phyloP scores from a whole-genome alignment of 1,140 invertebrate genomes.

The Drosophila aff. region DNA sequence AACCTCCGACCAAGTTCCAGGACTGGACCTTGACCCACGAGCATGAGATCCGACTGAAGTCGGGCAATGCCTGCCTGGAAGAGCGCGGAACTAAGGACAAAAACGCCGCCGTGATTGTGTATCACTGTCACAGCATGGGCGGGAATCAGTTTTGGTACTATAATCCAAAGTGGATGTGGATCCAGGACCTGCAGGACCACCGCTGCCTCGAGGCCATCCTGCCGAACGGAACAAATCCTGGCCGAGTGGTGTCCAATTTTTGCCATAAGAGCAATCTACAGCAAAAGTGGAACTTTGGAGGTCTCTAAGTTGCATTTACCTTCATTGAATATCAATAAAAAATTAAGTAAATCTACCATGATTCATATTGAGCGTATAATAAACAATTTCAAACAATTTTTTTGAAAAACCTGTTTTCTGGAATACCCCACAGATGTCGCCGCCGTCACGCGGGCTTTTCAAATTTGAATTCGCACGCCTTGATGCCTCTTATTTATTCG shows the following conservation, averaged over 20 bases:
- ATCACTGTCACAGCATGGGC: slow-evolving; percentile 89
- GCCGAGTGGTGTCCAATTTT: background rate
- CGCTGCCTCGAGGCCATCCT: slow-evolving; percentile 78
- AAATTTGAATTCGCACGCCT: too few species aligned
- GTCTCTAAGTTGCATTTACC: background rate
- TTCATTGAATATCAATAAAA: background rate
- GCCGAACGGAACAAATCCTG: background rate
- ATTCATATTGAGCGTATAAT: background rate
- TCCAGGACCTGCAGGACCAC: too few species aligned
- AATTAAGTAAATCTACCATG: background rate
- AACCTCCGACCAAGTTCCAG: slow-evolving; percentile 58
- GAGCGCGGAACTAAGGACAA: slow-evolving; percentile 87
- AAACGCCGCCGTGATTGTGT: slow-evolving; percentile 89
- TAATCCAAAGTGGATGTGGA: slow-evolving; percentile 88
- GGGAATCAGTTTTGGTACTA: slow-evolving; percentile 94
- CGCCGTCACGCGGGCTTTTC: too few species aligned
- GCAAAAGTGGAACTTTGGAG: slow-evolving; percentile 10
- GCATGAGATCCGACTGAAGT: slow-evolving; percentile 89
- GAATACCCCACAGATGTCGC: too few species aligned
- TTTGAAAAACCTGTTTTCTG: too few species aligned
- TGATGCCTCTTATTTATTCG: background rate
- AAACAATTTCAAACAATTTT: background rate
- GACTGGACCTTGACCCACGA: slow-evolving; percentile 87
- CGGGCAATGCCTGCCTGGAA: slow-evolving; percentile 90
- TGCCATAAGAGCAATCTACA: background rate